Evolutionary conservation across 2,113 vertebrate species (phyloP).

Genomic region (Peromyscus californicus): DNA sequence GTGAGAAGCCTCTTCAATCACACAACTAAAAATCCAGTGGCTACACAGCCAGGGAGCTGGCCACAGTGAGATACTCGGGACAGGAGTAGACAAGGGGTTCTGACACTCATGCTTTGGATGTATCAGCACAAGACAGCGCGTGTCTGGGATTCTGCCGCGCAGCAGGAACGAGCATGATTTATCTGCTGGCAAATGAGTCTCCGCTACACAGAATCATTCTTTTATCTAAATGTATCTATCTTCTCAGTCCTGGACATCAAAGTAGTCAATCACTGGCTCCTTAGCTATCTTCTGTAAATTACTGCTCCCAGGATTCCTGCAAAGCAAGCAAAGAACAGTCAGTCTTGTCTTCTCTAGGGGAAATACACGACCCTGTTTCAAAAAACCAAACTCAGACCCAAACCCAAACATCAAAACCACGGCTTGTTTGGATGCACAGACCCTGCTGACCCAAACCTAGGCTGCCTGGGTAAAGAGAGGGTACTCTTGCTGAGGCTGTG

Average conservation of each 20-base stretch:
- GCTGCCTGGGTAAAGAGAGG: neutral
- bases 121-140: slow-evolving; percentile 38
- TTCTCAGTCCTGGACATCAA: slow-evolving; percentile 96
- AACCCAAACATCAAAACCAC: neutral
- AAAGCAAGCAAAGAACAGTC: slow-evolving; percentile 80
- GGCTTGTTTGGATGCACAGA: neutral
- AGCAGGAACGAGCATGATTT: slow-evolving; percentile 52
- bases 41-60: neutral
- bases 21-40: neutral
- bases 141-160: slow-evolving; percentile 49
- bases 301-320: slow-evolving; percentile 88
- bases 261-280: slow-evolving; percentile 96
- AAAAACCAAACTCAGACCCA: neutral
- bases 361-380: neutral
- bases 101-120: slow-evolving; percentile 60
- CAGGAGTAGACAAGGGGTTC: neutral
- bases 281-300: slow-evolving; percentile 91
- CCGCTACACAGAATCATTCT: slow-evolving; percentile 49
- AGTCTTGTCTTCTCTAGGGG: slow-evolving; percentile 30
- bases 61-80: slow-evolving; percentile 48
- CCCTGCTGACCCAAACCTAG: neutral
- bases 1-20: slow-evolving; percentile 48
- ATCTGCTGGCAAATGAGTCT: slow-evolving; percentile 60
- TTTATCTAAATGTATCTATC: slow-evolving; percentile 57
- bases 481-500: neutral